Evolutionary conservation across 2,797 vertebrate genomes (phyloP).

Genomic region (Hydrocynus forskahlii): DNA sequence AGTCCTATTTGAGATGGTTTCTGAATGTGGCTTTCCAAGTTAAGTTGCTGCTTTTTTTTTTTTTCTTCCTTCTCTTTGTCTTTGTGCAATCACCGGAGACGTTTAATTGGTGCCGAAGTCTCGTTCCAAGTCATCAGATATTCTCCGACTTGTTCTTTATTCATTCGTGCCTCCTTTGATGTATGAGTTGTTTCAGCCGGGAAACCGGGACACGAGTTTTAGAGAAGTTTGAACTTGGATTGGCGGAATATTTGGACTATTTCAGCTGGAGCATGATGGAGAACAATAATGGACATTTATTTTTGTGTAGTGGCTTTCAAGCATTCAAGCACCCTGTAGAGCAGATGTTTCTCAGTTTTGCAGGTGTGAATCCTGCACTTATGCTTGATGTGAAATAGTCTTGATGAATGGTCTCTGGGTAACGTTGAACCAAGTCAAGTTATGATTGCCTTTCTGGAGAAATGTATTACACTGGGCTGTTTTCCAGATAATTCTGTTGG

Average conservation of each 20-base stretch:
- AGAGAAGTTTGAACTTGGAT: slow-evolving; percentile 28
- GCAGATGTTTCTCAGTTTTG: not conserved
- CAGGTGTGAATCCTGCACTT: not conserved
- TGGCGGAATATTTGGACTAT: slow-evolving; percentile 1
- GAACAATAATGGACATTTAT: not conserved
- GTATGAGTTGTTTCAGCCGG: slow-evolving; percentile 5
- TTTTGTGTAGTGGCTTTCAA: not conserved
- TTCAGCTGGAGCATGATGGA: not conserved
- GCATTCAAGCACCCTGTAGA: not conserved
- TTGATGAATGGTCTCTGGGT: not conserved
- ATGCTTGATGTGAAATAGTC: no score
- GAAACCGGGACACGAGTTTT: slow-evolving; percentile 35
- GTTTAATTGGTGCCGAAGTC: slow-evolving; percentile 23
- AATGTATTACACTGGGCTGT: not conserved
- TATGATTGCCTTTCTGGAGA: not conserved
- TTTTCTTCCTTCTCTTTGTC: not conserved
- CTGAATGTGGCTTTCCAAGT: not conserved
- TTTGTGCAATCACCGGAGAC: slow-evolving; percentile 15
- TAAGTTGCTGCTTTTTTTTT: not conserved
- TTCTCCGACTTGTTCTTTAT: slow-evolving; percentile 24
- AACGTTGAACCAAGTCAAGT: not conserved
- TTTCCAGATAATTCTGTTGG: no score
- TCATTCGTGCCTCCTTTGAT: slow-evolving; percentile 34
- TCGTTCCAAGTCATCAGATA: slow-evolving; percentile 23
- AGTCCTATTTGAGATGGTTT: not conserved